A percentile compares a stretch with the other conserved stretches of the same genome.
These are phyloP conservation scores for Tapera naevia DNA, from an alignment of 2,797 vertebrate species.

Conservation along the genomic window DNA sequence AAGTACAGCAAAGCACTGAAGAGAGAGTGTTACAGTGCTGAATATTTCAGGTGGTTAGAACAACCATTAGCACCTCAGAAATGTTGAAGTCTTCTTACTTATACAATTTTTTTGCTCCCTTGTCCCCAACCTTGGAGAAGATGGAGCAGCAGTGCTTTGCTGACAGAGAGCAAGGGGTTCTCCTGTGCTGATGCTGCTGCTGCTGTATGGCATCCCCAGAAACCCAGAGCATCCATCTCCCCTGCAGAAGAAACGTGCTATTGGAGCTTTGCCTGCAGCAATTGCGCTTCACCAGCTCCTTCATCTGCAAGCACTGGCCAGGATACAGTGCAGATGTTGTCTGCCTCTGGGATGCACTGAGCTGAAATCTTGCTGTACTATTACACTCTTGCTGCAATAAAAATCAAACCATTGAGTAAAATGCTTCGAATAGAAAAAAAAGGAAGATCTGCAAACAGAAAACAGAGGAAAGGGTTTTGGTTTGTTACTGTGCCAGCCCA, in stretches of 20 bases:
- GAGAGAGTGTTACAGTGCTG: not conserved
- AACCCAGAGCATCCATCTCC: not conserved
- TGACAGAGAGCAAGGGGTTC: accelerated
- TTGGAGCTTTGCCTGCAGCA: not conserved
- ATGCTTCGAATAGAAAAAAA: not conserved
- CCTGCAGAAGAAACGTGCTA: not conserved
- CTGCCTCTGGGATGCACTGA: not conserved
- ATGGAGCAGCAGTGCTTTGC: not conserved
- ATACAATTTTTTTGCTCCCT: not conserved
- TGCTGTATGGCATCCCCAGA: not conserved
- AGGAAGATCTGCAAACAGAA: not conserved
- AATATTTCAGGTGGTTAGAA: not conserved
- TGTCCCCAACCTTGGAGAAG: not conserved
- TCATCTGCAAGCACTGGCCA: not conserved
- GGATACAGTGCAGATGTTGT: accelerated
- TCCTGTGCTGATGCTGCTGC: too few relatives aligned
- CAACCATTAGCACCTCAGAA: not conserved
- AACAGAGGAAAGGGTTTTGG: not conserved
- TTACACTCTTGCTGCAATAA: not conserved
- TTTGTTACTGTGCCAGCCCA: not conserved
- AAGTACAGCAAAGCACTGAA: not conserved
- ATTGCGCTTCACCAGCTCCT: not conserved
- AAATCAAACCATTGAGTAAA: not conserved
- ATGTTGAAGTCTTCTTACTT: not conserved
- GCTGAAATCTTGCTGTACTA: not conserved